Conservation (phyloP, 1,140 invertebrate genomes). For the Sipha flava region DNA sequence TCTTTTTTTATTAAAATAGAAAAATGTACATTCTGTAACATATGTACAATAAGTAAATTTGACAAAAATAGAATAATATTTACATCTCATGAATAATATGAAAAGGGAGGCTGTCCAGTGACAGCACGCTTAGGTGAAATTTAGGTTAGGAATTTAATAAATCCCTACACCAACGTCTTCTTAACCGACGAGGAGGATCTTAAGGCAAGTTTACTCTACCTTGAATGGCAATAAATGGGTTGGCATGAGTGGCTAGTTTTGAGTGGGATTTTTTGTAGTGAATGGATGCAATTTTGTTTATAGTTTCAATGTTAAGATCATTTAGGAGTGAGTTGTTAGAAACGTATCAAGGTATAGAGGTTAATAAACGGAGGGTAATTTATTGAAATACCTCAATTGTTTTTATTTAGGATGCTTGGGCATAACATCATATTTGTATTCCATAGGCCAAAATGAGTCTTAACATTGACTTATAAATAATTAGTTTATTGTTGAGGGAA, state of each 20-base stretch:
- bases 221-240: neutral
- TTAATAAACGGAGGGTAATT: neutral
- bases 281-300: neutral
- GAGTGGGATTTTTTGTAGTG: neutral
- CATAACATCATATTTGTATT: no score
- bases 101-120: no score
- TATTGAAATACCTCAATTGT: neutral
- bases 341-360: neutral
- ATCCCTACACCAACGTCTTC: neutral
- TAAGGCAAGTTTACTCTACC: neutral
- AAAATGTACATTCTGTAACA: no score
- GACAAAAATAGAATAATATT: no score
- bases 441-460: neutral
- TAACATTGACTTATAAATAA: neutral
- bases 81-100: no score
- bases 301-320: neutral
- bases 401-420: neutral
- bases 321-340: neutral
- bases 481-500: neutral
- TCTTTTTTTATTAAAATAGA: no score
- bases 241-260: neutral
- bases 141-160: neutral
- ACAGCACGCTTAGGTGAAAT: neutral
- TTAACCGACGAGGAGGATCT: neutral
- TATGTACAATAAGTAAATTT: no score